Evolutionary conservation across 2,888 invertebrate species (phyloP).

Genomic region (Agrotis exclamationis): DNA sequence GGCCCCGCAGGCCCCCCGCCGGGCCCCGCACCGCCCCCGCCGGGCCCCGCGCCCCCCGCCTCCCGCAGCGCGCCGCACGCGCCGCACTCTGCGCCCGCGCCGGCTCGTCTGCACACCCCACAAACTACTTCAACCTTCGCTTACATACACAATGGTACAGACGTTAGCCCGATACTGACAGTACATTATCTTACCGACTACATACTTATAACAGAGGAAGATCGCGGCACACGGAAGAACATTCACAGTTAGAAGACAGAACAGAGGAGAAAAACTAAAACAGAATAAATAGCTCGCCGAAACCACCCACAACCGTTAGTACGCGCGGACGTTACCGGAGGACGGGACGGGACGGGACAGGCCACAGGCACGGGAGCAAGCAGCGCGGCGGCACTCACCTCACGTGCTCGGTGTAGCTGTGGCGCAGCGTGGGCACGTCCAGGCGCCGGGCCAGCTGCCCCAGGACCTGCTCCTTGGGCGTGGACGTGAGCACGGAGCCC

Average conservation of each 20-base stretch:
- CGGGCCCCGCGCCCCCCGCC: slow-evolving; percentile 46
- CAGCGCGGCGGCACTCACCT: slow-evolving; percentile 71
- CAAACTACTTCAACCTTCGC: slow-evolving; percentile 21
- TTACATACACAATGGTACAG: slow-evolving; percentile 8
- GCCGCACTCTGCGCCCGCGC: slow-evolving; percentile 40
- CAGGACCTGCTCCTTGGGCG: slow-evolving; percentile 72
- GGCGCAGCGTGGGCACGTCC: slow-evolving; percentile 72
- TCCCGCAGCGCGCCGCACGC: slow-evolving; percentile 61
- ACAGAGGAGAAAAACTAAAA: slow-evolving; percentile 58
- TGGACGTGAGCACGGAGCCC: slow-evolving; percentile 74
- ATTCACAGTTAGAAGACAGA: slow-evolving; percentile 58
- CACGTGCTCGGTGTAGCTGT: slow-evolving; percentile 82
- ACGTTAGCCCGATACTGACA: slow-evolving; percentile 10
- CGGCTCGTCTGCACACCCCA: slow-evolving; percentile 61
- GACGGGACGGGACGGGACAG: slow-evolving; percentile 17
- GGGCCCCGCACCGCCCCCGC: slow-evolving; percentile 50
- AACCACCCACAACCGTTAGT: slow-evolving; percentile 70
- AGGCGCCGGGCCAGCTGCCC: slow-evolving; percentile 52
- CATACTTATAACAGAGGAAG: slow-evolving; percentile 34
- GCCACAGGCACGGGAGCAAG: slow-evolving; percentile 16
- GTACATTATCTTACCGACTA: slow-evolving; percentile 23
- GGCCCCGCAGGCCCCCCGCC: slow-evolving; percentile 3
- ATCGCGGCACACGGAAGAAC: slow-evolving; percentile 52
- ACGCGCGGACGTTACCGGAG: slow-evolving; percentile 63
- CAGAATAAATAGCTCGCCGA: slow-evolving; percentile 55